Evolutionary conservation across 2,888 invertebrate species (phyloP), one percentile per base, ranked within the genome.

Genomic region (Phorcus lineatus): DNA sequence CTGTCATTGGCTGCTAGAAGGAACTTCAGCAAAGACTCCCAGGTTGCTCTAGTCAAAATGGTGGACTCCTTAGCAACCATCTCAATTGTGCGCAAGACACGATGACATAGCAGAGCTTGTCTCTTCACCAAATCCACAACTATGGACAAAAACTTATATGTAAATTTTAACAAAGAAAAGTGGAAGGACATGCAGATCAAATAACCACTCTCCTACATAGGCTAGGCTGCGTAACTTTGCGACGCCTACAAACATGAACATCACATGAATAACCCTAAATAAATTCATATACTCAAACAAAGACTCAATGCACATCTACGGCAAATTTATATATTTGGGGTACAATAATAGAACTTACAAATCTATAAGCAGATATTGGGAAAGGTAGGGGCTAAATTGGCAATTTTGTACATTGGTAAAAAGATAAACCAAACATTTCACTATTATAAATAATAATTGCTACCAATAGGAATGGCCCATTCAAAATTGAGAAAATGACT

Each of bases 1-100:
- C 97, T 97, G 87, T 98, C 97, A 91, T 98, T 98, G 53, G 98
- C 97, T 47, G 97, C 96, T 82, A 99, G 94, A 85, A 99, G 94
- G 93, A 99, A 97, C 81, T 97, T 94, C 74, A 99, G 94, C 54
- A 99, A 93, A 0, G 97, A 95, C 91, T 97, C 96, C 99, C 99
- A 99, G 9, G 98, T 98, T 87, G 96, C 96, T 24, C 96, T 94
- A 76, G 97, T 96, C 88, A 99, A 94, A 77, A 94, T 94, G 85
- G 95, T 95, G 0, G 96, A 96, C 81, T 96, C 95, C 88, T 96
- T 95, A 11, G 96, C 96, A 9, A 96, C 95, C 89, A 96, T 81
- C 85, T 92, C 91, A 24, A 92, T 88, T 16, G 88, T 89, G 22
- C 92, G 83, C 70, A 92, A 85, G 6, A 92, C 92, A 70, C 92